Conservation (phyloP, 2,888 invertebrate species). For the Hydrotaea cyrtoneurina region DNA sequence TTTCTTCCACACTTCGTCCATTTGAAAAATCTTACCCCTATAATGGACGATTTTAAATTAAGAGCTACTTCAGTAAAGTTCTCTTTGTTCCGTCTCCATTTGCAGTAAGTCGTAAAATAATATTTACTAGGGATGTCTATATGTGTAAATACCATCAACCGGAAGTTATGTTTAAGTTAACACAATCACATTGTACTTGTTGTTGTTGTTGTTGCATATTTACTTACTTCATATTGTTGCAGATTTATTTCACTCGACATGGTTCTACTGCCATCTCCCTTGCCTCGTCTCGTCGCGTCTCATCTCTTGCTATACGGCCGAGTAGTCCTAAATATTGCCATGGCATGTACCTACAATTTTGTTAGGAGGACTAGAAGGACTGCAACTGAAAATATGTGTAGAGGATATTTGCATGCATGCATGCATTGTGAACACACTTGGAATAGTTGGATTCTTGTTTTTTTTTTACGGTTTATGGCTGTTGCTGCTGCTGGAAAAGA, state of each 20-base stretch:
- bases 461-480: conserved; percentile 35
- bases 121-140: conserved; percentile 24
- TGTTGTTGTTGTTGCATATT: conserved; percentile 30
- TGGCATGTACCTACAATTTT: conserved; percentile 7
- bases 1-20: neutral
- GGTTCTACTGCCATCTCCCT: neutral
- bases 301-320: neutral
- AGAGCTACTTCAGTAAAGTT: neutral
- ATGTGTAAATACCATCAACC: conserved; percentile 49
- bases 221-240: too few relatives aligned
- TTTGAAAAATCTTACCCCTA: neutral
- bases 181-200: conserved; percentile 48
- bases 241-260: neutral
- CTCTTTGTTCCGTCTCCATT: too few relatives aligned
- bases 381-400: neutral
- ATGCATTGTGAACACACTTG: conserved; percentile 34
- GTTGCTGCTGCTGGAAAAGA: conserved; percentile 25
- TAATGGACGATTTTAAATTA: neutral
- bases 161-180: conserved; percentile 60
- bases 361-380: too few relatives aligned
- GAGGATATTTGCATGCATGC: conserved; percentile 8
- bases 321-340: neutral
- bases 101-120: neutral
- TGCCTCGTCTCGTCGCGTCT: too few relatives aligned
- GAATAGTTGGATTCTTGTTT: conserved; percentile 53